Evolutionary conservation across 2,888 invertebrate species (phyloP).

Genomic region (Halocaridina rubra): DNA sequence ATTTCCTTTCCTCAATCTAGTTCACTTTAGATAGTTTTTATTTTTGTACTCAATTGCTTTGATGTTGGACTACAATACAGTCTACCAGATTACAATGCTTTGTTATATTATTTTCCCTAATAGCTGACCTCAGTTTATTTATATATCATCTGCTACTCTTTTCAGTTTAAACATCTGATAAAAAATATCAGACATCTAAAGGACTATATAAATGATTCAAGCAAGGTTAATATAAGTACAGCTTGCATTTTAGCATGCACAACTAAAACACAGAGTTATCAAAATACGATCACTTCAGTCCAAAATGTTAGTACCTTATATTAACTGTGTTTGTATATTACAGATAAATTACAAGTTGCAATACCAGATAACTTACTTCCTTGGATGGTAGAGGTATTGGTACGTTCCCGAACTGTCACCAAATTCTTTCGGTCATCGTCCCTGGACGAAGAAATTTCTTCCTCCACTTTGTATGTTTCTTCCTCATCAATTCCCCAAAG

Average conservation of each 20-base stretch:
- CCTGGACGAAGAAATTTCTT: background rate
- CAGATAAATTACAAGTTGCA: background rate
- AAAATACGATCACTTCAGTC: background rate
- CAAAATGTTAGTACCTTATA: background rate
- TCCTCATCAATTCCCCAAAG: background rate
- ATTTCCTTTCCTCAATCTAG: too few species aligned
- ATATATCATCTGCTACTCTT: too few species aligned
- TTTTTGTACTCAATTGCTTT: too few species aligned
- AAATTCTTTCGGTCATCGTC: background rate
- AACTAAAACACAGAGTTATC: background rate
- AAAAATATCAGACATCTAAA: background rate
- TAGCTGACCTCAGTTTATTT: too few species aligned
- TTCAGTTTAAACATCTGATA: too few species aligned
- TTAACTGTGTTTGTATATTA: background rate
- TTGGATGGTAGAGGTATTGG: conserved; percentile 10
- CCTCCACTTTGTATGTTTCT: background rate
- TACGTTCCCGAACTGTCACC: conserved; percentile 14
- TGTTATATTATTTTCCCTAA: too few species aligned
- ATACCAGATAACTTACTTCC: conserved; percentile 6
- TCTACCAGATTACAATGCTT: too few species aligned
- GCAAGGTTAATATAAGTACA: background rate
- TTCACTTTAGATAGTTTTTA: too few species aligned
- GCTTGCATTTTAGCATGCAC: background rate
- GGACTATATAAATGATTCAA: background rate
- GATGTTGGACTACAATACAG: too few species aligned